These are phyloP conservation scores for Prosopocoilus inquinatus DNA, from an alignment of 2,888 invertebrate species.

Conservation along the genomic window DNA sequence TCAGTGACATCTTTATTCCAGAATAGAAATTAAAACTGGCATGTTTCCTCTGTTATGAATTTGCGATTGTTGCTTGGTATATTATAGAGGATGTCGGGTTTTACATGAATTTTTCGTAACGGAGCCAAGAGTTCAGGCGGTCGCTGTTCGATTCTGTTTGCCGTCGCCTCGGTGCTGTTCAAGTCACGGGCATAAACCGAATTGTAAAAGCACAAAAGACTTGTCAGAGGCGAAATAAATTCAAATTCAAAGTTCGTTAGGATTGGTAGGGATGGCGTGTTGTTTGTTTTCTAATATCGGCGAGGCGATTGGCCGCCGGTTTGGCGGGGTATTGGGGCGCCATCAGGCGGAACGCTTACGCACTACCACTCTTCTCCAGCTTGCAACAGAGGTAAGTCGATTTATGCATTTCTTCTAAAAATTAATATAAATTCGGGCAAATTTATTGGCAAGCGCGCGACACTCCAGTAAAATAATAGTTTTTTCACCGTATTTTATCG, in stretches of 20 bases:
- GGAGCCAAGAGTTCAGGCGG: background rate
- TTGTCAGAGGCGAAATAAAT: background rate
- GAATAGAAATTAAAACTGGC: too few relatives aligned
- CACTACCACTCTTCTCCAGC: constrained; percentile 26
- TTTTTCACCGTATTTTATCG: constrained; percentile 46
- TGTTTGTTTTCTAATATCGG: constrained; percentile 30
- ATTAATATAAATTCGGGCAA: constrained; percentile 46
- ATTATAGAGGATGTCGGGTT: background rate
- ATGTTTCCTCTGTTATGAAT: too few relatives aligned
- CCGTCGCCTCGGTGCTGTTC: background rate
- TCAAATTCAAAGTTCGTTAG: constrained; percentile 25
- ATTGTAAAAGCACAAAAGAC: too few relatives aligned
- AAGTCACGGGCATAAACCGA: too few relatives aligned
- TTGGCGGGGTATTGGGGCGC: constrained; percentile 47
- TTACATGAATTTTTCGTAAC: background rate
- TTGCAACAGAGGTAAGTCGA: constrained; percentile 41
- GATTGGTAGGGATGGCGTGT: constrained; percentile 32
- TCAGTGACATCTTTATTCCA: too few relatives aligned
- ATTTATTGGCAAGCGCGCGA: constrained; percentile 39
- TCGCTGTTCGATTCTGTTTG: background rate
- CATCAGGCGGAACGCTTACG: constrained; percentile 44
- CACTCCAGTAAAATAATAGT: constrained; percentile 45
- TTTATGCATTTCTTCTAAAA: constrained; percentile 40
- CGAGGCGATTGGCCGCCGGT: constrained; percentile 38
- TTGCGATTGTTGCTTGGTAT: too few relatives aligned